phyloP scores from a whole-genome alignment of 2,113 vertebrate species.

The Rhodinocichla rosea region DNA sequence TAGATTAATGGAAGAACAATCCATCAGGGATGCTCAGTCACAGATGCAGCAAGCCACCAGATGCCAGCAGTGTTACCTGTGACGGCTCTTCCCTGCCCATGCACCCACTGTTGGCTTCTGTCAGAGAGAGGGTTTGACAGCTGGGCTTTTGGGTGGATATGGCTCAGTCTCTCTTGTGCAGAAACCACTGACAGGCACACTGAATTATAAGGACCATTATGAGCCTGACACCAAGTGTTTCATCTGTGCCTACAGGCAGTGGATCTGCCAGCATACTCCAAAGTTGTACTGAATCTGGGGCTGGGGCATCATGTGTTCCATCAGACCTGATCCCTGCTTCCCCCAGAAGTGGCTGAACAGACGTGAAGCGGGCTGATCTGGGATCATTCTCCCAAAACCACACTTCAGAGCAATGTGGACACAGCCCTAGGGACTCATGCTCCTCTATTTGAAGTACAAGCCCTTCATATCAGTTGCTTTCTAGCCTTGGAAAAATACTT shows the following conservation, averaged over 20 bases:
- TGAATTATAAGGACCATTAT: not conserved
- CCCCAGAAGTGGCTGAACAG: not conserved
- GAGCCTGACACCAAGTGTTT: not conserved
- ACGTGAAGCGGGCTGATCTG: not conserved
- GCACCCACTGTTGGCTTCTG: not conserved
- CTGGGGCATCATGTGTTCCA: not conserved
- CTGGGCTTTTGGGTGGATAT: not conserved
- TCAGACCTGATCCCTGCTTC: not conserved
- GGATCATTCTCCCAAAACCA: not conserved
- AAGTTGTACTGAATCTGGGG: not conserved
- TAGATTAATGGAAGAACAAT: slow-evolving; percentile 1
- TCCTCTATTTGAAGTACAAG: slow-evolving; percentile 27
- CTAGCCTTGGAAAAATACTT: slow-evolving; percentile 56
- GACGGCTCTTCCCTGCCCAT: not conserved
- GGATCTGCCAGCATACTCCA: not conserved
- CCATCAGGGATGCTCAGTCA: not conserved
- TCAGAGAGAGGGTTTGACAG: not conserved
- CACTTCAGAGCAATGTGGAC: not conserved
- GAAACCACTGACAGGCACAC: not conserved
- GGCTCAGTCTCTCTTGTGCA: not conserved
- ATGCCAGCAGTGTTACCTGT: not conserved
- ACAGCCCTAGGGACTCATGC: not conserved
- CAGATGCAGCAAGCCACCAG: not conserved
- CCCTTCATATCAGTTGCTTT: not conserved
- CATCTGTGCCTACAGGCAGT: not conserved